These are phyloP conservation scores for Labrus mixtus DNA, from an alignment of 2,113 vertebrate genomes.

Conservation along the genomic window DNA sequence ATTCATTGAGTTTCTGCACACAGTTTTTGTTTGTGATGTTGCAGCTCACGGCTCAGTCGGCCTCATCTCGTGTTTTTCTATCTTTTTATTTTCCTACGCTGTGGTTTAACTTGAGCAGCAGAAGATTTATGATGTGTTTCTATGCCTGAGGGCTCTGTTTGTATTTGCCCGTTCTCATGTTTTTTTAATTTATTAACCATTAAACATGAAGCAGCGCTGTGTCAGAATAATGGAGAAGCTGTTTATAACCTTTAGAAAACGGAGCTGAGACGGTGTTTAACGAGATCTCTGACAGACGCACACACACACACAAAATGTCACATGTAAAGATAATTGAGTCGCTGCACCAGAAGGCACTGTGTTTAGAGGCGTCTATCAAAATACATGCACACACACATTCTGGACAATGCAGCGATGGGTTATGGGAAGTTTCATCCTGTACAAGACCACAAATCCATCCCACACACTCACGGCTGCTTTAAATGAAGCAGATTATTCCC, in stretches of 20 bases:
- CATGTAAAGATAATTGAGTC: no score
- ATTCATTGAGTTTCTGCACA: no score
- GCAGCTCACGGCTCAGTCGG: background rate
- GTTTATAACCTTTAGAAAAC: conserved; percentile 14
- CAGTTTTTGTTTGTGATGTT: no score
- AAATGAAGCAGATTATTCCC: background rate
- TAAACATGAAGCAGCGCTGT: background rate
- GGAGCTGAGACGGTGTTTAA: background rate
- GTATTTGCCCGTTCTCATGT: background rate
- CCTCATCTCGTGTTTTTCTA: background rate
- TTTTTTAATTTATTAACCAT: background rate
- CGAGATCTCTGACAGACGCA: background rate
- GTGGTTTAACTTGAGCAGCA: rapidly evolving
- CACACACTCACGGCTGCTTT: background rate
- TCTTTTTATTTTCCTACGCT: background rate
- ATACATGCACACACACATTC: background rate
- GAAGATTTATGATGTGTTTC: background rate
- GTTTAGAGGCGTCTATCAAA: no score
- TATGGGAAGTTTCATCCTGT: conserved; percentile 3
- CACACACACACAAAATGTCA: background rate
- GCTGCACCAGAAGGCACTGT: no score
- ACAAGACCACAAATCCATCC: background rate
- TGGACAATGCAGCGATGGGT: background rate
- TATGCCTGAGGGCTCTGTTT: background rate
- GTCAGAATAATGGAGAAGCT: background rate